A percentile compares a stretch with the other conserved stretches of the same genome.
These are phyloP conservation scores for Musca domestica DNA, from an alignment of 1,140 invertebrate species.

Conservation along the genomic window DNA sequence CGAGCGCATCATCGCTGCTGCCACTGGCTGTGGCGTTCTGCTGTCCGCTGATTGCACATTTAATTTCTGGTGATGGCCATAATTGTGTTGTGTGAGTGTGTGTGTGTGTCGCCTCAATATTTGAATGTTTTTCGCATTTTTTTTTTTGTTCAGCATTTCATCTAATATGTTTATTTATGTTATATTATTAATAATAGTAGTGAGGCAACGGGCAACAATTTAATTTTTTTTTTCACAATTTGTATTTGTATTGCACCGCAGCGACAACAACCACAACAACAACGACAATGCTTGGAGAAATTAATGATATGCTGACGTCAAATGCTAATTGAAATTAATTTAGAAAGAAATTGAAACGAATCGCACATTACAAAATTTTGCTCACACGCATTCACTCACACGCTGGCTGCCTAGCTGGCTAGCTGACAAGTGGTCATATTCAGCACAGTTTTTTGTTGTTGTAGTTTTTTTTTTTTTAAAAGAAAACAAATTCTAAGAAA, in stretches of 20 bases:
- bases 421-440: too few relatives aligned
- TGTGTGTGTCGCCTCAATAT: background rate
- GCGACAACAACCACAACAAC: background rate
- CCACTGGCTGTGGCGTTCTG: background rate
- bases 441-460: too few relatives aligned
- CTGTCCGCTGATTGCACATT: background rate
- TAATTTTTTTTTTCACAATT: background rate
- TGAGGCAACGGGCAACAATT: background rate
- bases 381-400: too few relatives aligned
- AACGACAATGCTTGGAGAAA: background rate
- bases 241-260: background rate
- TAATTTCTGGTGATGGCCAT: background rate
- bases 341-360: constrained; percentile 1
- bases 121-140: too few relatives aligned
- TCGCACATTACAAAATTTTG: constrained; percentile 12
- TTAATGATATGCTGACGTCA: constrained; percentile 16
- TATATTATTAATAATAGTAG: constrained; percentile 3
- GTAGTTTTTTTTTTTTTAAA: too few relatives aligned
- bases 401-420: too few relatives aligned
- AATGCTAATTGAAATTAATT: constrained; percentile 21
- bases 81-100: background rate
- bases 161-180: constrained; percentile 20
- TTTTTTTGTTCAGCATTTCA: background rate
- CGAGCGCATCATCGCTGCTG: background rate
- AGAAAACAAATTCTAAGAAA: too few relatives aligned